phyloP scores from a whole-genome alignment of 2,113 vertebrate species.

The Nycticryphes semicollaris region DNA sequence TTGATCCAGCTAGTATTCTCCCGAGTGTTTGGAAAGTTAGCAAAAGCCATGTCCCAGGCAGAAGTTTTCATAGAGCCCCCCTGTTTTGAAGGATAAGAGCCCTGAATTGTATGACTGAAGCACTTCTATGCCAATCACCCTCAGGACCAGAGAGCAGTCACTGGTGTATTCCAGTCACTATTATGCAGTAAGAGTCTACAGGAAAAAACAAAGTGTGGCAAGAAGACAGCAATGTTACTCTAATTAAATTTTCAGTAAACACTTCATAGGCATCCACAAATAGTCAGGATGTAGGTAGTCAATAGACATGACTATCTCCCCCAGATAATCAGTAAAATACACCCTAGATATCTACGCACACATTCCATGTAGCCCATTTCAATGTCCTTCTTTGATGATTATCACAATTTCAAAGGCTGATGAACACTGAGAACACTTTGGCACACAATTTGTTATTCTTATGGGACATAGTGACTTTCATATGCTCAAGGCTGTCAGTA shows the following conservation, averaged over 20 bases:
- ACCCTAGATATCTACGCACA: not conserved
- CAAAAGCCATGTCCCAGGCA: not conserved
- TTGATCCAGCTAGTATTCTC: not conserved
- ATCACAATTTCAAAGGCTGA: not conserved
- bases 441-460: not conserved
- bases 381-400: not conserved
- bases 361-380: not conserved
- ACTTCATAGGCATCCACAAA: not conserved
- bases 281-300: not conserved
- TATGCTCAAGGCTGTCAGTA: not conserved
- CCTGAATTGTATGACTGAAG: not conserved
- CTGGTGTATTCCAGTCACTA: not conserved
- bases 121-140: not conserved
- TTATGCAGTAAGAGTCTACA: not conserved
- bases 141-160: not conserved
- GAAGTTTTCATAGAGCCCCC: not conserved
- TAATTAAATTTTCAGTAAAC: not conserved
- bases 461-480: not conserved
- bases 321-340: not conserved
- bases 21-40: not conserved
- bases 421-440: not conserved
- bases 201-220: not conserved
- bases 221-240: not conserved
- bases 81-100: not conserved
- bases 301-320: not conserved